Base-by-base conservation (phyloP, 2,888 invertebrate genomes). In the Troilus luridus region DNA sequence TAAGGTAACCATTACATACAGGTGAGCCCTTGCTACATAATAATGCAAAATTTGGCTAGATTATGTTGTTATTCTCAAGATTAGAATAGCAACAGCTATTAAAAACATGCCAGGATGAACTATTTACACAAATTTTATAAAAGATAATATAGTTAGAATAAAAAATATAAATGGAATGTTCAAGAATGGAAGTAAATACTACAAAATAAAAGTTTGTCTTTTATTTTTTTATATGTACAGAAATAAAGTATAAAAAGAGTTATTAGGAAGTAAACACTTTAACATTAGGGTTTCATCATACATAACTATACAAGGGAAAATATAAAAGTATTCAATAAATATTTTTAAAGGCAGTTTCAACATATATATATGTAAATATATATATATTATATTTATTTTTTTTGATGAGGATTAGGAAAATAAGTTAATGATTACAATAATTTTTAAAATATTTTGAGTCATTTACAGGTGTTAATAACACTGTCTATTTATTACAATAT, bases 241-340 rank as follows among this genome's bases (percentile, higher is more conserved):
- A 92, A 92, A 93, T 92, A 92, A 92, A 92, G 92, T 92, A 92
- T 92, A 92, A 92, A 93, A 93, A 92, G 91, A 92, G 91, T 90
- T 92, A 91, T 91, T 89, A 91, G 90, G 92, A 91, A 91, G 91
- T 91, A 89, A 90, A 91, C 77, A 88, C 91, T 92, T 92, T 91
- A 92, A 91, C 64, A 91, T 58, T 67, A 81, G 56, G 85, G 27
- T 59, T 58, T 89, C 85, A 91, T 92, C 88, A 58, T 85, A 85
- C 91, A 91, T 92, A 92, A 89, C 88, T 92, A 92, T 91, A 91
- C 90, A 92, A 91, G 90, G 90, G 91, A 91, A 91, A 91, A 92
- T 91, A 92, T 85, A 92, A 91, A 92, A 90, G 92, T 90, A 91
- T 91, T 89, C 90, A 89, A 91, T 89, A 89, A 88, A 91, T 91